These are phyloP conservation scores for Astropecten irregularis DNA, from an alignment of 53 echinoderm and acorn worm species.

Conservation along the genomic window DNA sequence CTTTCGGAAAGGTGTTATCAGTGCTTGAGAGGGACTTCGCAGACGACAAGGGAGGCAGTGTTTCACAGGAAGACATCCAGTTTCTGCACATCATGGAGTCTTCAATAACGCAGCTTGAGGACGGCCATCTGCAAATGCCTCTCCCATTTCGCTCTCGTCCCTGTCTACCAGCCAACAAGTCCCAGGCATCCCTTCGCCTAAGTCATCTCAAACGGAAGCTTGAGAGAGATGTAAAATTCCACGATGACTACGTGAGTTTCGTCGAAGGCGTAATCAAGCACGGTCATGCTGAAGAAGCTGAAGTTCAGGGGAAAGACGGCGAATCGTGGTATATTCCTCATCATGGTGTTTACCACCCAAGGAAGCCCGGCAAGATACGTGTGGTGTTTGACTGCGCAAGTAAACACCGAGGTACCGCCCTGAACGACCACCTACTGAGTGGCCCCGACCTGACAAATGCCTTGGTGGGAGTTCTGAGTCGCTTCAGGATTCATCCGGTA, in stretches of 20 bases:
- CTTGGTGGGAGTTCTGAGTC: constrained; percentile 15
- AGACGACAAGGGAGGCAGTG: constrained; percentile 18
- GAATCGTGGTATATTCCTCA: constrained; percentile 52
- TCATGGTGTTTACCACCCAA: constrained; percentile 29
- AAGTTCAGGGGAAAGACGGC: background rate
- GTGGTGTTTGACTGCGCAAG: constrained; percentile 3
- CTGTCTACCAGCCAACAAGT: constrained; percentile 50
- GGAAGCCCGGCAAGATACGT: background rate
- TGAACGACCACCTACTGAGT: constrained; percentile 35
- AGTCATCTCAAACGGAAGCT: constrained; percentile 23
- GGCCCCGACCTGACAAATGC: constrained; percentile 42
- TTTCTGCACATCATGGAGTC: constrained; percentile 35
- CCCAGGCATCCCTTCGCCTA: constrained; percentile 34
- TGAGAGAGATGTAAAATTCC: background rate
- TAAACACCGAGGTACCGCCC: background rate
- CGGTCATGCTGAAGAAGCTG: constrained; percentile 29
- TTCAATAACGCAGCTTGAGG: constrained; percentile 18
- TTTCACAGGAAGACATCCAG: constrained; percentile 57
- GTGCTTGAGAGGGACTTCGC: constrained; percentile 41
- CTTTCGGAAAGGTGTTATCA: constrained; percentile 31
- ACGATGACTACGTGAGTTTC: constrained; percentile 38
- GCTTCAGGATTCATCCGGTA: constrained; percentile 31
- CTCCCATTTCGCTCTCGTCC: constrained; percentile 48
- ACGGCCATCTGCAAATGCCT: constrained; percentile 65
- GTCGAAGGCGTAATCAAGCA: constrained; percentile 8